Conservation (phyloP, 2,113 vertebrate genomes). For the Eudyptes chrysolophus region DNA sequence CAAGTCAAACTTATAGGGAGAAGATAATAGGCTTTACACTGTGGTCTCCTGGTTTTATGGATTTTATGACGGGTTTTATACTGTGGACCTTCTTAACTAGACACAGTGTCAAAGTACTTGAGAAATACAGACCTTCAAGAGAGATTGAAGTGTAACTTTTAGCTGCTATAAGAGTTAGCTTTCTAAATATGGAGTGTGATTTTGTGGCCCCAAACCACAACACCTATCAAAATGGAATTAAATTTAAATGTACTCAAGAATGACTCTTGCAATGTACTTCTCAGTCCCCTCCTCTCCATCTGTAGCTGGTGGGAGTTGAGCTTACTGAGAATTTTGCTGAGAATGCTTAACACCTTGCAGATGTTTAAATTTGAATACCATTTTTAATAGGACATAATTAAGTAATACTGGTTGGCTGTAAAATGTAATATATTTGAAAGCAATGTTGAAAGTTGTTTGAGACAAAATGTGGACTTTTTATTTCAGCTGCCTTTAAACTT, state of each 20-base stretch:
- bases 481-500: background rate
- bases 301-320: conserved; percentile 48
- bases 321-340: conserved; percentile 22
- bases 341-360: background rate
- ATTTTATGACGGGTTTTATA: background rate
- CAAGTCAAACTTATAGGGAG: background rate
- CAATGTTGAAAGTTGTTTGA: background rate
- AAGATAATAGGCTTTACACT: background rate
- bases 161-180: background rate
- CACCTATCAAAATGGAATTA: conserved; percentile 1
- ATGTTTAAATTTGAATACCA: background rate
- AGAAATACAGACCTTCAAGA: background rate
- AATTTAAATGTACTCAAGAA: conserved; percentile 6
- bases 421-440: background rate
- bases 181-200: background rate
- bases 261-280: background rate
- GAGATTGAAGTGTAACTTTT: background rate
- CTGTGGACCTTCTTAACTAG: background rate
- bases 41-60: background rate
- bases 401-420: background rate
- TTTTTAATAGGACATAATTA: background rate
- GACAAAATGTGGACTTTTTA: background rate
- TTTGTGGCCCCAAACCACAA: background rate
- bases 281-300: conserved; percentile 54
- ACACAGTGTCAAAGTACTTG: background rate